Evolutionary conservation across 2,888 invertebrate genomes (phyloP), one percentile per base, ranked within the genome.

Genomic region (Diplolepis rosae): DNA sequence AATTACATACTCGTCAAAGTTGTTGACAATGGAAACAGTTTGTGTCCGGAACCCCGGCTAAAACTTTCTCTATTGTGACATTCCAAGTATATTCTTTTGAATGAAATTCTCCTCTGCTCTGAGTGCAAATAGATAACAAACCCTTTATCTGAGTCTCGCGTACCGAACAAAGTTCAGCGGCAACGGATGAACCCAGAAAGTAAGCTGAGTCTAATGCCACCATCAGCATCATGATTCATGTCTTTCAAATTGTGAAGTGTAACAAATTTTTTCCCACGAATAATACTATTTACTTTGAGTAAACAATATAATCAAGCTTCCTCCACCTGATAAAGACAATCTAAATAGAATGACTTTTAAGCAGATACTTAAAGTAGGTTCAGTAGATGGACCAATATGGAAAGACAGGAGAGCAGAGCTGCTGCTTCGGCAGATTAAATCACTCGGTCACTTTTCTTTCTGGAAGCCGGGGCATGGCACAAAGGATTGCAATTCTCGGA

Each of bases 401-500:
- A 65, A 32, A 65, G 75, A 69, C 51, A 69, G 69, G 65, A 74
- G 56, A 68, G 45, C 18, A 9, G 22, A 11, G 48, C 18, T 48
- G 15, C 22, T 35, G 24, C 35, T 67, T 67, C 32, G 68, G 77
- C 75, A 80, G 80, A 83, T 83, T 79, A 80, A 83, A 83, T 84
- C 82, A 79, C 79, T 80, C 80, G 79, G 78, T 82, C 81, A 84
- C 78, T 85, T 84, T 84, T 84, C 81, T 61, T 81, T 84, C 81
- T 76, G 78, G 72, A 77, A 81, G 80, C 79, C 79, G 80, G 77
- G 72, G 76, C 70, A 76, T 70, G 80, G 79, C 81, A 85, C 83
- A 86, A 86, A 86, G 83, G 83, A 79, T 79, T 77, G 74, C 79
- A 72, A 80, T 86, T 86, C 85, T 84, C 78, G 82, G 85, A 86